Percentiles rank a stretch among this genome's conserved stretches.
These are phyloP conservation scores for Corynorhinus townsendii DNA, from an alignment of 2,113 vertebrate species.

Conservation along the genomic window DNA sequence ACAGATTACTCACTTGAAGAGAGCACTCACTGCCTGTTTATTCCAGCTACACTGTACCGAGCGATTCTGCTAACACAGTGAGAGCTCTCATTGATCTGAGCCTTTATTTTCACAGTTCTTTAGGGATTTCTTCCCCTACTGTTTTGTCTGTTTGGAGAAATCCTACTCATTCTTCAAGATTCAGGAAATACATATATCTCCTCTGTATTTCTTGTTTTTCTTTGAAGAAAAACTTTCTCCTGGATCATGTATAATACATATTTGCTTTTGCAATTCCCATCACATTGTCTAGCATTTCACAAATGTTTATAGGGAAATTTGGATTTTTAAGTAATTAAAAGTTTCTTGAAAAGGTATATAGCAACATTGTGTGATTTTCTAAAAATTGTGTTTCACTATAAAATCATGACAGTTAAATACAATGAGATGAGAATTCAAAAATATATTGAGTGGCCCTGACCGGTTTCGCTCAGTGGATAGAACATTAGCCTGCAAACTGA, in stretches of 20 bases:
- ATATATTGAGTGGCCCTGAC: background rate
- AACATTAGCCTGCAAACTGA: too few species aligned
- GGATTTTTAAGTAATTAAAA: background rate
- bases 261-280: background rate
- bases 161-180: background rate
- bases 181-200: background rate
- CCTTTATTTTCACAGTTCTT: background rate
- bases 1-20: background rate
- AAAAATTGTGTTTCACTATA: background rate
- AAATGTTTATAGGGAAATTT: background rate
- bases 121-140: background rate
- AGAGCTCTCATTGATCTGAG: background rate
- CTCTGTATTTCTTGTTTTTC: background rate
- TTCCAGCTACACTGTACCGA: background rate
- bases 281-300: background rate
- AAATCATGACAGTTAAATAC: background rate
- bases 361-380: background rate
- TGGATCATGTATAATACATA: background rate
- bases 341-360: background rate
- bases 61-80: background rate
- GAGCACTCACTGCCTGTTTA: background rate
- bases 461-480: too few species aligned
- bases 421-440: background rate
- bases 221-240: background rate
- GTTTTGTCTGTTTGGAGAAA: background rate